phyloP scores from a whole-genome alignment of 2,888 invertebrate species.

The Eurois occulta region DNA sequence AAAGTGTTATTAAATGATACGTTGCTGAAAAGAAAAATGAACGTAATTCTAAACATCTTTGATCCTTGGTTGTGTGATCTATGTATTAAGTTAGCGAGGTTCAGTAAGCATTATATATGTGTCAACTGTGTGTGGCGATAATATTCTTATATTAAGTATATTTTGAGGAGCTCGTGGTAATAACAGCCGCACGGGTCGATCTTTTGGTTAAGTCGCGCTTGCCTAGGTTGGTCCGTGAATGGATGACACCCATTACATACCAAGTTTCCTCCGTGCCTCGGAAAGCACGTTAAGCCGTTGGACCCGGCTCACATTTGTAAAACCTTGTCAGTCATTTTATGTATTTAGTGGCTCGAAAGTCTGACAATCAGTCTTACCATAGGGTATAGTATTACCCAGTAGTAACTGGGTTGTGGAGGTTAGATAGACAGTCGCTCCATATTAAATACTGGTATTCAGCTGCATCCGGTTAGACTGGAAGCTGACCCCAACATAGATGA shows the following conservation, averaged over 20 bases:
- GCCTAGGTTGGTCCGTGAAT: not conserved
- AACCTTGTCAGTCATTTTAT: not conserved
- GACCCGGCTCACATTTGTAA: not conserved
- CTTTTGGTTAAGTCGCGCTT: no score
- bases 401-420: not conserved
- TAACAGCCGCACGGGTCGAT: no score
- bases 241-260: not conserved
- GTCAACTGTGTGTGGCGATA: not conserved
- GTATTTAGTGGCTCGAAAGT: not conserved
- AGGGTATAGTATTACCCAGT: not conserved
- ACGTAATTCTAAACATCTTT: not conserved
- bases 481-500: not conserved
- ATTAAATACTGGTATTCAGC: not conserved
- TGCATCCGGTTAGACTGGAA: not conserved
- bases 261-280: not conserved
- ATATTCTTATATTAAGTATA: not conserved
- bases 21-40: conserved; percentile 5
- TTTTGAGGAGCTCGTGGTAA: not conserved
- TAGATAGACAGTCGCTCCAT: not conserved
- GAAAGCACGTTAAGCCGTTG: not conserved
- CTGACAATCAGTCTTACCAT: not conserved
- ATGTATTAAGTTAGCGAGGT: not conserved
- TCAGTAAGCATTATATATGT: not conserved
- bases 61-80: not conserved
- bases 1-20: not conserved